A percentile compares a stretch with the other conserved stretches of the same genome.
Evolutionary conservation across 2,888 invertebrate genomes (phyloP).

Genomic region (Thereva nobilitata): DNA sequence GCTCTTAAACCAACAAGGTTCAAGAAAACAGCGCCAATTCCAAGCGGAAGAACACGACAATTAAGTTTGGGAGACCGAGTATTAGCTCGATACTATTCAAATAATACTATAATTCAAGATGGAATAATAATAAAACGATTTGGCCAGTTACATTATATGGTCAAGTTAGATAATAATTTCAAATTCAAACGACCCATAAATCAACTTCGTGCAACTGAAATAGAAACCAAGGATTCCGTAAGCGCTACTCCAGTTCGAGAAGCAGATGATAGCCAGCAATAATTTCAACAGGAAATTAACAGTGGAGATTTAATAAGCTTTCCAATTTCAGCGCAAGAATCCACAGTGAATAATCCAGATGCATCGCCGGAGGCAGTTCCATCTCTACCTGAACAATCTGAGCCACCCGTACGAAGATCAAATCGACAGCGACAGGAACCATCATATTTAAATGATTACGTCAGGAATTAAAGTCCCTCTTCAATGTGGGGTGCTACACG

Average conservation of each 20-base stretch:
- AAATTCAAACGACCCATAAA: conserved; percentile 30
- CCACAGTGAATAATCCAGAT: neutral
- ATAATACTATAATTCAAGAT: too few species aligned
- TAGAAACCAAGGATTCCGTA: too few species aligned
- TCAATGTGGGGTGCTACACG: too few species aligned
- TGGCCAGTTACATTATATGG: too few species aligned
- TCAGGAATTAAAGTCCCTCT: neutral
- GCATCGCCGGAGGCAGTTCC: neutral
- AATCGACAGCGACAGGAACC: neutral
- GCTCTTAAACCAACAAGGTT: too few species aligned
- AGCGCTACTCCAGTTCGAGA: too few species aligned
- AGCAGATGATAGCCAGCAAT: neutral
- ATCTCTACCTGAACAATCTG: neutral
- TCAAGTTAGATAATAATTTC: neutral
- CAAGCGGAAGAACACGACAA: too few species aligned
- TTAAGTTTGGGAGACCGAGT: too few species aligned
- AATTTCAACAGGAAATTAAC: neutral
- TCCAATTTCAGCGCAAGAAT: neutral
- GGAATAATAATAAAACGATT: too few species aligned
- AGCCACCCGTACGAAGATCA: conserved; percentile 1
- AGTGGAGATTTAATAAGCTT: neutral
- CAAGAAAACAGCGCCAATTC: too few species aligned
- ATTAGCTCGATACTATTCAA: too few species aligned
- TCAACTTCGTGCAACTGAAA: conserved; percentile 26
- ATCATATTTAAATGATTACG: conserved; percentile 1